These are phyloP conservation scores for Eremophila alpestris DNA, from an alignment of 2,797 vertebrate species.

Conservation along the genomic window DNA sequence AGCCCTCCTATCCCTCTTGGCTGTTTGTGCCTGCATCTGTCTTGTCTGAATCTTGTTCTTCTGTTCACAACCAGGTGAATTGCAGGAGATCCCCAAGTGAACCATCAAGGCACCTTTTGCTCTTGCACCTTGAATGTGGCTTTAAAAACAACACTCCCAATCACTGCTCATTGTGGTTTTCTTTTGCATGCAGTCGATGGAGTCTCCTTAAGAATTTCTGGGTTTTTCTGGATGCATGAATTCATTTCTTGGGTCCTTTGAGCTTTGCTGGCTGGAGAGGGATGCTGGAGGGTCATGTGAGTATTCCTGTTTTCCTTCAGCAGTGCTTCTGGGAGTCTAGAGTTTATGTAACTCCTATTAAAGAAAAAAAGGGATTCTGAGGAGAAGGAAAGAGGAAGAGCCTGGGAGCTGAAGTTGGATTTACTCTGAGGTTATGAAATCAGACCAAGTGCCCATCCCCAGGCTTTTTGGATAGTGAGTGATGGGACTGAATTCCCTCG, in stretches of 20 bases:
- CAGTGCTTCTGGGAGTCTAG: neutral
- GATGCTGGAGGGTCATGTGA: neutral
- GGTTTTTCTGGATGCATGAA: neutral
- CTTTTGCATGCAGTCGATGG: neutral
- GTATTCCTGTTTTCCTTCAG: neutral
- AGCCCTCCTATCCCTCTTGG: neutral
- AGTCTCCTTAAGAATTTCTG: neutral
- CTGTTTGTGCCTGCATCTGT: neutral
- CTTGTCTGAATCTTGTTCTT: neutral
- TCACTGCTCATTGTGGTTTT: neutral
- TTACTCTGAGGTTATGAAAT: neutral
- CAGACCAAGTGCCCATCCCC: neutral
- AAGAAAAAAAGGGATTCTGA: neutral
- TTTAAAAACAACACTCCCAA: neutral
- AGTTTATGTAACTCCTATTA: neutral
- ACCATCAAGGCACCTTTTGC: rapidly evolving
- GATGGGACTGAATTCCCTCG: neutral
- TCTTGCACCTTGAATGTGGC: neutral
- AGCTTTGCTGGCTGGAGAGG: neutral
- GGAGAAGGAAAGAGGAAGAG: neutral
- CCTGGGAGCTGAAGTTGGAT: neutral
- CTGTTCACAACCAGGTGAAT: neutral
- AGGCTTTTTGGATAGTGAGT: neutral
- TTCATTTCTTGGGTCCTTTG: neutral
- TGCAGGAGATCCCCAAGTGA: neutral